Evolutionary conservation across 2,888 invertebrate genomes (phyloP).

Genomic region (Didymodactylos carnosus): DNA sequence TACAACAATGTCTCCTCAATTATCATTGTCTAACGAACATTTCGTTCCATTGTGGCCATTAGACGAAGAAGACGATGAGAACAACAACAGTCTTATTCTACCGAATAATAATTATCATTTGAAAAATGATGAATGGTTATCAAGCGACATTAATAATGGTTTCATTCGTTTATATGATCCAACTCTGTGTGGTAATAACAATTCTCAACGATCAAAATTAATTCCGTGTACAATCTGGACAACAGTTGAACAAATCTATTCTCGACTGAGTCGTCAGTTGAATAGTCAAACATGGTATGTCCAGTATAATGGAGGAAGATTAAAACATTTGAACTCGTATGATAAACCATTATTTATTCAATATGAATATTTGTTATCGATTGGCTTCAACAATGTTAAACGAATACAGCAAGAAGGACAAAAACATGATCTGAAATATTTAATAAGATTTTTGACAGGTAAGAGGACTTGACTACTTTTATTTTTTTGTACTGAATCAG

Average conservation of each 20-base stretch:
- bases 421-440: constrained; percentile 26
- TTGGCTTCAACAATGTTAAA: constrained; percentile 27
- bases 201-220: constrained; percentile 21
- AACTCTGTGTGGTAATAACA: too few relatives aligned
- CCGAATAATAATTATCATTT: background rate
- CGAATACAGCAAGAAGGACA: constrained; percentile 32
- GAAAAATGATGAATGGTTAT: background rate
- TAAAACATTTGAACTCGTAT: constrained; percentile 29
- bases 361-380: constrained; percentile 31
- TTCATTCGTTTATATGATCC: constrained; percentile 17
- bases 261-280: constrained; percentile 25
- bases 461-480: constrained; percentile 13
- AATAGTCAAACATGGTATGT: constrained; percentile 28
- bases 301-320: constrained; percentile 32
- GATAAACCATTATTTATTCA: constrained; percentile 34
- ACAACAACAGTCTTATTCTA: background rate
- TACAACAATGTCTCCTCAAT: background rate
- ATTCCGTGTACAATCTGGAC: constrained; percentile 31
- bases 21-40: background rate
- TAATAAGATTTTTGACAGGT: constrained; percentile 34
- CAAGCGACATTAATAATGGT: constrained; percentile 8
- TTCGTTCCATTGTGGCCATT: too few relatives aligned
- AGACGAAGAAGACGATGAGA: too few relatives aligned
- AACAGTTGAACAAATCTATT: constrained; percentile 28
- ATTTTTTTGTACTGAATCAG: background rate